A percentile compares a stretch with the other conserved stretches of the same genome.
Evolutionary conservation across 1,140 invertebrate genomes (phyloP).

Genomic region (Diprion similis): DNA sequence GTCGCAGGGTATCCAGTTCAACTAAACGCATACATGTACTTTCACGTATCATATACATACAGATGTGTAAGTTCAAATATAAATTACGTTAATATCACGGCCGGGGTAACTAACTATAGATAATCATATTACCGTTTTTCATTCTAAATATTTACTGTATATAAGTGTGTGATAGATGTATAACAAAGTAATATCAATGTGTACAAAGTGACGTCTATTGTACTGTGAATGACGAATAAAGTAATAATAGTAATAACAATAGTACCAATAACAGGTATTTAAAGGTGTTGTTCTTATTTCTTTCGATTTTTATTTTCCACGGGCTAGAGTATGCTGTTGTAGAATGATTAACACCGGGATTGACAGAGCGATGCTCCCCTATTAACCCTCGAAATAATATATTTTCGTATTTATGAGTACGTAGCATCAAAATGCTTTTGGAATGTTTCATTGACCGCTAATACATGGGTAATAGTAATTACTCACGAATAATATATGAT

Average conservation of each 20-base stretch:
- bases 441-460: slow-evolving; percentile 38
- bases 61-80: background rate
- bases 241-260: background rate
- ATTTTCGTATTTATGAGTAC: background rate
- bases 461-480: background rate
- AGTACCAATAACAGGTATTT: background rate
- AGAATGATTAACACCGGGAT: background rate
- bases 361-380: background rate
- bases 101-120: background rate
- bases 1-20: background rate
- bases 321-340: background rate
- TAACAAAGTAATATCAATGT: too few relatives aligned
- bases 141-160: background rate
- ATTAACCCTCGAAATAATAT: background rate
- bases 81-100: background rate
- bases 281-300: background rate
- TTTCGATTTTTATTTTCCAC: background rate
- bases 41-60: background rate
- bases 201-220: too few relatives aligned
- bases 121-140: background rate
- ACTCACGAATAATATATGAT: background rate
- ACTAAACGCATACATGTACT: too few relatives aligned
- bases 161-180: background rate
- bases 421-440: slow-evolving; percentile 42
- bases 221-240: background rate